These are phyloP conservation scores for Halotydeus destructor DNA, from an alignment of 1,140 invertebrate genomes.

Conservation along the genomic window DNA sequence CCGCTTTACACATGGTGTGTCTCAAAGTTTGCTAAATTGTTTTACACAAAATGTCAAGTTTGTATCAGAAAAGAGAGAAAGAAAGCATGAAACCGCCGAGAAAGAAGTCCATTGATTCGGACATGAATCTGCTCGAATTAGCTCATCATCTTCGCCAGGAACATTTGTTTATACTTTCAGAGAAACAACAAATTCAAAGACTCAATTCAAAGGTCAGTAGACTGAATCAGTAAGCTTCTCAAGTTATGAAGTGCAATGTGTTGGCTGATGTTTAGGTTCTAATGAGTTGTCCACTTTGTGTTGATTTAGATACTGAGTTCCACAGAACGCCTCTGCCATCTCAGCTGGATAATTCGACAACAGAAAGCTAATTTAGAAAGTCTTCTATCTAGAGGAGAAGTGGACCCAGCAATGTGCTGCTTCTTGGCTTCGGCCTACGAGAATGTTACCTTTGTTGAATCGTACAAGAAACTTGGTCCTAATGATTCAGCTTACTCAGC, in stretches of 20 bases:
- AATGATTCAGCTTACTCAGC: constrained; percentile 56
- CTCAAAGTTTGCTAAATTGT: no score
- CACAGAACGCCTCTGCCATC: constrained; percentile 43
- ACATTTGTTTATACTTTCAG: constrained; percentile 43
- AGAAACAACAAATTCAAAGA: constrained; percentile 43
- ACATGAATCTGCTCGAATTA: constrained; percentile 43
- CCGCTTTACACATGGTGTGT: no score
- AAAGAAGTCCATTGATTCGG: no score
- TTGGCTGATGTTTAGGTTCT: no score
- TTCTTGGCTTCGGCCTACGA: constrained; percentile 51
- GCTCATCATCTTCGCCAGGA: constrained; percentile 46
- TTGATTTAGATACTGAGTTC: constrained; percentile 32
- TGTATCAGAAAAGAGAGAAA: no score
- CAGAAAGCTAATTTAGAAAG: constrained; percentile 62
- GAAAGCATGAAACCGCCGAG: no score
- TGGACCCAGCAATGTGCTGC: constrained; percentile 47
- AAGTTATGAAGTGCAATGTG: no score
- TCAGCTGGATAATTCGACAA: constrained; percentile 69
- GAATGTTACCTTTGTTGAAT: constrained; percentile 60
- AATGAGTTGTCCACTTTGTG: constrained; percentile 7
- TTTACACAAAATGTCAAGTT: no score
- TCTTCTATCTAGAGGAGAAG: constrained; percentile 48
- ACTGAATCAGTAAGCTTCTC: neutral
- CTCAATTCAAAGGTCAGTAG: constrained; percentile 42
- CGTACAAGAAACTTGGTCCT: constrained; percentile 60